Percentiles rank a stretch among this genome's conserved stretches.
Conservation (phyloP, 2,797 vertebrate genomes). For the Columba guinea region DNA sequence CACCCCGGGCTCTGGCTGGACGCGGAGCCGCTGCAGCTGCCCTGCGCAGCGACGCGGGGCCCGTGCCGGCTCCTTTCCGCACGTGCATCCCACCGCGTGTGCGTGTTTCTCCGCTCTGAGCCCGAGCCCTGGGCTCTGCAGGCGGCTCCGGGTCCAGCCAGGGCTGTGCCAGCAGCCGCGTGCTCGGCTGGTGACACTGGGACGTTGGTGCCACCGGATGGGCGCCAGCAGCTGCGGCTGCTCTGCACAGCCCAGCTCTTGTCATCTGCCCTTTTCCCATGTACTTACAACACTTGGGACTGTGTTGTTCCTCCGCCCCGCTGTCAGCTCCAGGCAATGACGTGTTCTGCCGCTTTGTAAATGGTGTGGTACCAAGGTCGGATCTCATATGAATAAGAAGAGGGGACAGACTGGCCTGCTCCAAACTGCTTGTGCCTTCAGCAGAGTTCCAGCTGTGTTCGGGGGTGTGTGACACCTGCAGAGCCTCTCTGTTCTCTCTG, state of each 20-base stretch:
- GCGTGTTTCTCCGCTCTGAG: no score
- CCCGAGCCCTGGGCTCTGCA: no score
- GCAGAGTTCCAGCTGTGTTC: not conserved
- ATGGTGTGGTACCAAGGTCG: rapidly evolving
- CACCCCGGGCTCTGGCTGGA: not conserved
- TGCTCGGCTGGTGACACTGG: no score
- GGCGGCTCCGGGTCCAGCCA: not conserved
- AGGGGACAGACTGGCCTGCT: not conserved
- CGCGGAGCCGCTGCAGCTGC: no score
- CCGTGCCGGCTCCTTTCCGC: no score
- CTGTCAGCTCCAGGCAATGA: no score
- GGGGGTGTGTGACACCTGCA: no score
- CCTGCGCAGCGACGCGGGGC: no score
- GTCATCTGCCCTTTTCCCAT: not conserved
- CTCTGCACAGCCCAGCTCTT: no score
- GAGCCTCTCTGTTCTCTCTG: no score
- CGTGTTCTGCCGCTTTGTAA: not conserved
- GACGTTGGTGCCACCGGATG: rapidly evolving
- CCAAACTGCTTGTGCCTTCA: not conserved
- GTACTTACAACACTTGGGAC: not conserved
- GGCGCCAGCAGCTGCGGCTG: not conserved
- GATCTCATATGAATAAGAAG: not conserved
- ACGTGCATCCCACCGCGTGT: no score
- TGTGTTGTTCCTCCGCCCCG: rapidly evolving
- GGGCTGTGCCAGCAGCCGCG: rapidly evolving